Evolutionary conservation across 2,113 vertebrate genomes (phyloP).

Genomic region (Perca schrenkii): DNA sequence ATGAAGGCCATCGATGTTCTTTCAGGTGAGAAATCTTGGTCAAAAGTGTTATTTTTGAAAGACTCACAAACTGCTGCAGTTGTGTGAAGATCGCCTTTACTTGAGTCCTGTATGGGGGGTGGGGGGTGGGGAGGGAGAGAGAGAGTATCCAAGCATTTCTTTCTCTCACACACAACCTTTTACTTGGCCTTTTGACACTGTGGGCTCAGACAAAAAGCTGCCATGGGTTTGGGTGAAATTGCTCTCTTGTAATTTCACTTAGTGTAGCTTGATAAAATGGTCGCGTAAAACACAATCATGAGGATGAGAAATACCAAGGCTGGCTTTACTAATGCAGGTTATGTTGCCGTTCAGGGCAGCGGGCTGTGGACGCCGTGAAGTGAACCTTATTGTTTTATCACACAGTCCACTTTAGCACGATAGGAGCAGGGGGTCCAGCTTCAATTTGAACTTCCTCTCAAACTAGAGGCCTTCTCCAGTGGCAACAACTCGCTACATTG

Average conservation of each 20-base stretch:
- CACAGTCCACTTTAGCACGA: constrained; percentile 45
- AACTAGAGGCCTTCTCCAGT: constrained; percentile 41
- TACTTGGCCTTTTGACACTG: constrained; percentile 77
- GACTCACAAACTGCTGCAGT: constrained; percentile 28
- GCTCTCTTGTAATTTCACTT: constrained; percentile 23
- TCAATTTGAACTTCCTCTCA: constrained; percentile 32
- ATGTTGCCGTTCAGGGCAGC: constrained; percentile 38
- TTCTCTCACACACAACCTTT: constrained; percentile 71
- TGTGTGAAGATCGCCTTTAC: constrained; percentile 44
- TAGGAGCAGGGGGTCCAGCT: constrained; percentile 9
- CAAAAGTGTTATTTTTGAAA: constrained; percentile 22
- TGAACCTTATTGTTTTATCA: constrained; percentile 48
- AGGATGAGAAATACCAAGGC: constrained; percentile 12
- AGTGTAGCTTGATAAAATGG: constrained; percentile 42
- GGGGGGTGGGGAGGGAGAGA: constrained; percentile 39
- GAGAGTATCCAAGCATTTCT: constrained; percentile 62
- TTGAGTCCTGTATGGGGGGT: constrained; percentile 51
- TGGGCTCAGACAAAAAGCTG: constrained; percentile 44
- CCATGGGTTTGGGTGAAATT: constrained; percentile 40
- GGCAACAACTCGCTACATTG: constrained; percentile 57
- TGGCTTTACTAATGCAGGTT: constrained; percentile 32
- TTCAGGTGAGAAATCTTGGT: constrained; percentile 90
- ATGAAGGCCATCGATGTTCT: constrained; percentile 98
- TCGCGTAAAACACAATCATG: constrained; percentile 44
- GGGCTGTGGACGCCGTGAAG: constrained; percentile 51